Evolutionary conservation across 2,113 vertebrate genomes (phyloP).

Genomic region (Thunnus thynnus): DNA sequence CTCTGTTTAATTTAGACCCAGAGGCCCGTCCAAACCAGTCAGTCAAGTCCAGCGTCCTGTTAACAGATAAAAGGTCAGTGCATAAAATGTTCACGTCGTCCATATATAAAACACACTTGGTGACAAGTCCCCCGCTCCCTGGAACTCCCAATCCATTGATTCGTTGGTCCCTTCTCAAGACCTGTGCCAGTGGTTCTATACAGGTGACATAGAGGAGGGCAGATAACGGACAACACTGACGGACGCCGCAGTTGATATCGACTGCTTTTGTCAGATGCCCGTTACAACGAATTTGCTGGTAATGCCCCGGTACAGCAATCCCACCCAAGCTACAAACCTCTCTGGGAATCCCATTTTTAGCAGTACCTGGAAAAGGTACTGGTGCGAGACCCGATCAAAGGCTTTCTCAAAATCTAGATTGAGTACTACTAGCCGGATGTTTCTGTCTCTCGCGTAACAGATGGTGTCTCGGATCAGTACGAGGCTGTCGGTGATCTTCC

Average conservation of each 20-base stretch:
- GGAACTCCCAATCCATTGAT: background rate
- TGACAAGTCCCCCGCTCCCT: background rate
- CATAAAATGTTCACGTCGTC: slow-evolving; percentile 16
- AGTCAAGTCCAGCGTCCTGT: slow-evolving; percentile 15
- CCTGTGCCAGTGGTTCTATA: slow-evolving; percentile 22
- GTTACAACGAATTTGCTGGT: slow-evolving; percentile 11
- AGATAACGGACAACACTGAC: slow-evolving; percentile 28
- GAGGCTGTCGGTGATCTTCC: slow-evolving; percentile 30
- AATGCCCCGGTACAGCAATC: background rate
- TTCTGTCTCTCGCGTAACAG: background rate
- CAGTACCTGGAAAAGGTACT: slow-evolving; percentile 12
- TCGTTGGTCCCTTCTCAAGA: slow-evolving; percentile 34
- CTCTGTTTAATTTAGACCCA: slow-evolving; percentile 3
- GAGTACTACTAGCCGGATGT: background rate
- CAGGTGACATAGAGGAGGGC: slow-evolving; percentile 1
- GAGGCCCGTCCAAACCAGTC: slow-evolving; percentile 6
- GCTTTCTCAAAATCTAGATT: slow-evolving; percentile 12
- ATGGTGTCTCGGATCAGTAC: background rate
- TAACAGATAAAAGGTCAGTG: slow-evolving; percentile 18
- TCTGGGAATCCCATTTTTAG: slow-evolving; percentile 20
- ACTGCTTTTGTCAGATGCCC: slow-evolving; percentile 31
- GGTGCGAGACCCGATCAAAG: slow-evolving; percentile 14
- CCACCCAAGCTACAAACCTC: slow-evolving; percentile 11
- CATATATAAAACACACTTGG: slow-evolving; percentile 15
- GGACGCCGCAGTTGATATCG: slow-evolving; percentile 4